These are phyloP conservation scores for Mobula hypostoma DNA, from an alignment of 2,113 vertebrate species.

Conservation along the genomic window DNA sequence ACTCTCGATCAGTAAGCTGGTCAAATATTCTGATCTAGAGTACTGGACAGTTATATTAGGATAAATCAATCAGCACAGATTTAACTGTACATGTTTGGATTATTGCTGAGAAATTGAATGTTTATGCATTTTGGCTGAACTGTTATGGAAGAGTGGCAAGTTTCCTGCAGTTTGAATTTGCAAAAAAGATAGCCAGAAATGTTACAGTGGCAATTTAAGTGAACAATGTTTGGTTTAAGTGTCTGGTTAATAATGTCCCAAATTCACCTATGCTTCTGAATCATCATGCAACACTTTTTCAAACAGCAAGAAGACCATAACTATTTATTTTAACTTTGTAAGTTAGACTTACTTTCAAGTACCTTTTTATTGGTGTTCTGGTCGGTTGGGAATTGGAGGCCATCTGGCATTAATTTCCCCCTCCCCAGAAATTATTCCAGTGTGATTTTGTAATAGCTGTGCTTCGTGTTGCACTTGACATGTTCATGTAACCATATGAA, in stretches of 20 bases:
- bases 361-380: not conserved
- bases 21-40: too few relatives aligned
- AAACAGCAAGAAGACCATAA: not conserved
- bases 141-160: conserved; percentile 10
- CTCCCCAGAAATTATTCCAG: not conserved
- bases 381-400: not conserved
- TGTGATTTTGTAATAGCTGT: not conserved
- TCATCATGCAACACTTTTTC: not conserved
- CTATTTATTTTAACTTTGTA: not conserved
- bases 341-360: not conserved
- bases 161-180: not conserved
- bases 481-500: not conserved
- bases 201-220: not conserved
- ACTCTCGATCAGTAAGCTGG: too few relatives aligned
- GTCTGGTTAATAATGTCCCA: not conserved
- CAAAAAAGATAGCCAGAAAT: not conserved
- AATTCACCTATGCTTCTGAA: not conserved
- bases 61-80: not conserved
- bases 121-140: not conserved
- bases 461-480: not conserved
- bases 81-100: not conserved
- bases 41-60: too few relatives aligned
- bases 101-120: not conserved
- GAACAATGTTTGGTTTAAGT: not conserved
- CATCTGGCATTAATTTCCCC: not conserved